phyloP scores from a whole-genome alignment of 2,113 vertebrate genomes.

The Hydrochoerus hydrochaeris region DNA sequence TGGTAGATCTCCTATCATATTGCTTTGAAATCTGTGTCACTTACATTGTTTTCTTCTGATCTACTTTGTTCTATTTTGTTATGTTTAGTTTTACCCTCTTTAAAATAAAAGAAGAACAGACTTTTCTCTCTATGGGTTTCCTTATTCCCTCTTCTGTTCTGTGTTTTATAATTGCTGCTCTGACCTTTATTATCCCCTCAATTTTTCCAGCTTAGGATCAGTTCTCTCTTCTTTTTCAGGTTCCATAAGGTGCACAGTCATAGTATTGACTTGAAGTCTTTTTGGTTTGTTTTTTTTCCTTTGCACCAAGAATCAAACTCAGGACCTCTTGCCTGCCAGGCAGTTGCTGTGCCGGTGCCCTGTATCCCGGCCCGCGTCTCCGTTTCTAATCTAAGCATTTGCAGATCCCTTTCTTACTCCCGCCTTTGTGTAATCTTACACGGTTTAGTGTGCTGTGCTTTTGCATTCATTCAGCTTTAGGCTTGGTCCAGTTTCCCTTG shows the following conservation, averaged over 20 bases:
- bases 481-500: too few species aligned
- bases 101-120: neutral
- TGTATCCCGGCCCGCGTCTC: neutral
- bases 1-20: too few species aligned
- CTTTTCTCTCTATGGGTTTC: neutral
- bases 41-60: too few species aligned
- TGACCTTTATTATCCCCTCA: fast-evolving
- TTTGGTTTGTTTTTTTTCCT: neutral
- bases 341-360: too few species aligned
- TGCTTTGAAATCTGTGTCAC: too few species aligned
- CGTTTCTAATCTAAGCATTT: neutral
- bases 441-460: neutral
- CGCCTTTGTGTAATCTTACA: neutral
- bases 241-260: fast-evolving
- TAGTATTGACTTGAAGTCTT: fast-evolving
- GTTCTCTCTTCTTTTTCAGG: neutral
- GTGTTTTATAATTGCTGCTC: neutral
- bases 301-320: too few species aligned
- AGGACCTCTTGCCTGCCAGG: too few species aligned
- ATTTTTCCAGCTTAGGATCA: neutral
- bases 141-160: fast-evolving
- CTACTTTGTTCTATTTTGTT: too few species aligned
- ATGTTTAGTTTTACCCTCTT: too few species aligned
- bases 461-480: neutral
- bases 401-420: too few species aligned